Conservation (phyloP, 2,113 vertebrate genomes). For the Tretioscincus oriximinensis region DNA sequence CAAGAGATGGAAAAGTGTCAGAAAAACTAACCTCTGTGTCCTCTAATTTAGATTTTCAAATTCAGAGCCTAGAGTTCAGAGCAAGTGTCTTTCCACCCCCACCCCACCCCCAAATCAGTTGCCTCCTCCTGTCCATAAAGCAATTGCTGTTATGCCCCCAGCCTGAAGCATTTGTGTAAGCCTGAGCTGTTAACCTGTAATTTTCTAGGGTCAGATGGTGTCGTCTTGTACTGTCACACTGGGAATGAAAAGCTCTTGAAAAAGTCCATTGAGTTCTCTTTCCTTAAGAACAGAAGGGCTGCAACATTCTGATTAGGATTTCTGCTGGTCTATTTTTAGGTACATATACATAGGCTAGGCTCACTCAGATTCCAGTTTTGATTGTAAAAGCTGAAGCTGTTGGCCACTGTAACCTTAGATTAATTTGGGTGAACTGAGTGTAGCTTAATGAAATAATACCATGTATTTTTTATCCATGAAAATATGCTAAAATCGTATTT, state of each 20-base stretch:
- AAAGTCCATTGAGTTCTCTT: neutral
- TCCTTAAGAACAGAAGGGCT: slow-evolving; percentile 7
- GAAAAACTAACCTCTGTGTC: neutral
- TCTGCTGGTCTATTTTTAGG: slow-evolving; percentile 1
- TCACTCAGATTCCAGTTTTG: neutral
- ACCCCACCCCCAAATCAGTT: neutral
- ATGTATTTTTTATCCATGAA: neutral
- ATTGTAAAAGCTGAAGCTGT: neutral
- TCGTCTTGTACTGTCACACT: slow-evolving; percentile 5
- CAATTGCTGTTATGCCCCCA: neutral
- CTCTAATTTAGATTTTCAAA: slow-evolving; percentile 15
- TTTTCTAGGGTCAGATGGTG: slow-evolving; percentile 1
- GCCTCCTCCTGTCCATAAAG: neutral
- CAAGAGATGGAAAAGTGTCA: neutral
- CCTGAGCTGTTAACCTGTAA: slow-evolving; percentile 14
- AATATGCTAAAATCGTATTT: neutral
- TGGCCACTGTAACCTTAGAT: neutral
- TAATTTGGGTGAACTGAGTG: neutral
- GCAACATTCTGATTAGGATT: slow-evolving; percentile 3
- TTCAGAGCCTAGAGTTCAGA: neutral
- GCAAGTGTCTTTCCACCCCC: neutral
- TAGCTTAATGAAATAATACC: neutral
- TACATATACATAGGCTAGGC: neutral
- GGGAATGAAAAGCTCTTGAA: neutral
- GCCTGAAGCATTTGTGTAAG: slow-evolving; percentile 15